Evolutionary conservation across 2,113 vertebrate genomes (phyloP).

Genomic region (Tyto alba): DNA sequence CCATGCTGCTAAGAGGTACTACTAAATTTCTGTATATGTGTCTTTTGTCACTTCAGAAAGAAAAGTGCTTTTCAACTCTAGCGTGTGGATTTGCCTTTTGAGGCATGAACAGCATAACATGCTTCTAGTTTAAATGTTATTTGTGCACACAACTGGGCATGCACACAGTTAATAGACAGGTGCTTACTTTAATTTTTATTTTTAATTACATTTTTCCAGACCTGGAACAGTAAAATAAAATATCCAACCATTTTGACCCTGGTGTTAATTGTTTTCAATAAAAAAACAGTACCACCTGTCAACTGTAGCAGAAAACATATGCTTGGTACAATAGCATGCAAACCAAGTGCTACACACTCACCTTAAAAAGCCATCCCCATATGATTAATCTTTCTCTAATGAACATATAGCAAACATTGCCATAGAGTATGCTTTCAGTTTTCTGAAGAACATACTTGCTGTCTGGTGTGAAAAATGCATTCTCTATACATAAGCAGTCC

Average conservation of each 20-base stretch:
- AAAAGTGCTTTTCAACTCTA: neutral
- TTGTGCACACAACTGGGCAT: neutral
- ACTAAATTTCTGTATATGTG: fast-evolving
- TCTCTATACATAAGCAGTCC: neutral
- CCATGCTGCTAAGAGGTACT: fast-evolving
- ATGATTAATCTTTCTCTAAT: neutral
- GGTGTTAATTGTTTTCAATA: constrained; percentile 21
- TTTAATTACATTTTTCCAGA: constrained; percentile 15
- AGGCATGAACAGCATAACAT: fast-evolving
- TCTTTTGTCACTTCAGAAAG: neutral
- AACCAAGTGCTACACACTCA: neutral
- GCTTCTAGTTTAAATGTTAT: neutral
- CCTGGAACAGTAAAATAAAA: neutral
- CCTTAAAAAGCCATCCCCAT: neutral
- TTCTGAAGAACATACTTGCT: neutral
- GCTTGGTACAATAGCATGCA: neutral
- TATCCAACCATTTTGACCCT: neutral
- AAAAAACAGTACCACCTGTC: constrained; percentile 12
- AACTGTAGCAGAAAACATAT: neutral
- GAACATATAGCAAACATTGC: neutral
- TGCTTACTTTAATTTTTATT: too few species aligned
- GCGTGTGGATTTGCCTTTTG: neutral
- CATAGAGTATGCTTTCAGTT: neutral
- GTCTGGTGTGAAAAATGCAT: neutral
- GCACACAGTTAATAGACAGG: neutral